Conservation (phyloP, 2,113 vertebrate species). For the Pterocles gutturalis region DNA sequence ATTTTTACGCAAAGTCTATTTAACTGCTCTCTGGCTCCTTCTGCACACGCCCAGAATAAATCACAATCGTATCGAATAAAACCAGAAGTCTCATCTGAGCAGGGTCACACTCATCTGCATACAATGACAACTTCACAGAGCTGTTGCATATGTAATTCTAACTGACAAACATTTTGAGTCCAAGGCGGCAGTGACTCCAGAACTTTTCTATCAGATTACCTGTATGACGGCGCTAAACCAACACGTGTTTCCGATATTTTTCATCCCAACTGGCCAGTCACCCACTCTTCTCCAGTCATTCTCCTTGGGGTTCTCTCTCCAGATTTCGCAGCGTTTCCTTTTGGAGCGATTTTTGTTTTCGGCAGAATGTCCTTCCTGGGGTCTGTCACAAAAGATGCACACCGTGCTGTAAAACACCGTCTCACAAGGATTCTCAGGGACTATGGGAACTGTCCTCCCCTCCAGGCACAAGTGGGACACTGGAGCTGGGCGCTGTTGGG, state of each 20-base stretch:
- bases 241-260: constrained; percentile 95
- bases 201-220: constrained; percentile 67
- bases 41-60: neutral
- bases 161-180: neutral
- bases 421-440: rapidly evolving
- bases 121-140: rapidly evolving
- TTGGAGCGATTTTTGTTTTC: constrained; percentile 87
- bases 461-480: neutral
- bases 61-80: neutral
- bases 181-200: neutral
- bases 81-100: neutral
- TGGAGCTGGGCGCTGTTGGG: neutral
- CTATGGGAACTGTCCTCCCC: rapidly evolving
- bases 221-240: constrained; percentile 99
- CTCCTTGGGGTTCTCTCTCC: constrained; percentile 85
- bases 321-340: constrained; percentile 89
- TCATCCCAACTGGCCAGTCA: constrained; percentile 93
- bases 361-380: constrained; percentile 75
- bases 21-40: neutral
- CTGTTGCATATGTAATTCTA: neutral
- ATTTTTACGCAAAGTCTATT: neutral
- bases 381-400: constrained; percentile 59
- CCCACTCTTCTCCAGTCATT: constrained; percentile 88
- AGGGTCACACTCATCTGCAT: neutral
- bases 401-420: neutral